A percentile compares a stretch with the other conserved stretches of the same genome.
Evolutionary conservation across 2,888 invertebrate species (phyloP).

Genomic region (Heterodera filipjevi): DNA sequence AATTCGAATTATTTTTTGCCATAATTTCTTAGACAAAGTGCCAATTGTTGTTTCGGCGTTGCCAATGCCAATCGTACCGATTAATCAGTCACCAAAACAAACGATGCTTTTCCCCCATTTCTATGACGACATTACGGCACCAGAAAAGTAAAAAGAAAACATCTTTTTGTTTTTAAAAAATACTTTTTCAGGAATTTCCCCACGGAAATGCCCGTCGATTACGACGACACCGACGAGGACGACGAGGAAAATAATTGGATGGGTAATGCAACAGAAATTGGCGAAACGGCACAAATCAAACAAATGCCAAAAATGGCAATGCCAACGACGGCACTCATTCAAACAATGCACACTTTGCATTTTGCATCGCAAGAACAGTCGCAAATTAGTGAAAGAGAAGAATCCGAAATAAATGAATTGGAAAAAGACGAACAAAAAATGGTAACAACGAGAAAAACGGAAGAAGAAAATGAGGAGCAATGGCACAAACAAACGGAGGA

Average conservation of each 20-base stretch:
- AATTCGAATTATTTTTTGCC: background rate
- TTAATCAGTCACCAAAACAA: background rate
- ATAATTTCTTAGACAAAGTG: background rate
- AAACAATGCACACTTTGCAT: background rate
- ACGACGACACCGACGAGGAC: background rate
- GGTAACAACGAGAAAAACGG: too few relatives aligned
- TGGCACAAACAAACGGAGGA: background rate
- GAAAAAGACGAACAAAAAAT: too few relatives aligned
- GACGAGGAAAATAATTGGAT: background rate
- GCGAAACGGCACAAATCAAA: background rate
- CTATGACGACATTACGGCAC: background rate
- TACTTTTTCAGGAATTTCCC: background rate
- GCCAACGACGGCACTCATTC: background rate
- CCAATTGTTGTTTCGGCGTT: background rate
- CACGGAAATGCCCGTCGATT: background rate
- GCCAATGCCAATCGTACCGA: background rate
- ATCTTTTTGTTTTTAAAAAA: background rate
- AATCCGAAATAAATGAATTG: background rate
- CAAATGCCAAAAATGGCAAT: background rate
- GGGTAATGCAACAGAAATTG: too few relatives aligned
- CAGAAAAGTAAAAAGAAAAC: background rate
- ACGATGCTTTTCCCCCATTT: conserved; percentile 1
- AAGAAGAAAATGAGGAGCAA: too few relatives aligned
- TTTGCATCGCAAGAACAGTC: background rate
- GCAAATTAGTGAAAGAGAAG: background rate